phyloP scores from a whole-genome alignment of 2,888 invertebrate genomes.

The Aphidius colemani region DNA sequence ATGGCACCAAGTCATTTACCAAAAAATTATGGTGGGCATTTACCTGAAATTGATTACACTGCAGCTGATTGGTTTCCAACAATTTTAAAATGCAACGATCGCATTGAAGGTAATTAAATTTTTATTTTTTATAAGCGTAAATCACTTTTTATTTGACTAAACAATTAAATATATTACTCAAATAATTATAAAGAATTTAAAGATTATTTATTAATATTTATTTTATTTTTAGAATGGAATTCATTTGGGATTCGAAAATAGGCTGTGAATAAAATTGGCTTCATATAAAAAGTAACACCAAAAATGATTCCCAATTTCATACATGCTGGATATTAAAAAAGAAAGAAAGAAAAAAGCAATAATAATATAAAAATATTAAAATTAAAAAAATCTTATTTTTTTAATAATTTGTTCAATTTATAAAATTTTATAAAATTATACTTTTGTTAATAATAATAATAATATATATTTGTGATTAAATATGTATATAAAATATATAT shows the following conservation, averaged over 20 bases:
- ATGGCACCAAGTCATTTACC: constrained; percentile 73
- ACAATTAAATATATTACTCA: background rate
- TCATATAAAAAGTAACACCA: constrained; percentile 5
- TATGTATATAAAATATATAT: no score
- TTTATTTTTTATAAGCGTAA: background rate
- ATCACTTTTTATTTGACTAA: background rate
- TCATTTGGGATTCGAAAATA: constrained; percentile 68
- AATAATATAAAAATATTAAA: no score
- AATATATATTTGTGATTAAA: no score
- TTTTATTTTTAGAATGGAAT: constrained; percentile 65
- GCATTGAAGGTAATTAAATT: constrained; percentile 62
- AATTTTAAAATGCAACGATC: constrained; percentile 68
- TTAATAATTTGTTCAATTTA: no score
- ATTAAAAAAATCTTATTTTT: no score
- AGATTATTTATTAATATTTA: background rate
- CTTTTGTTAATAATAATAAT: no score
- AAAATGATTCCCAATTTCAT: background rate
- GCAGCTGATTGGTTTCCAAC: constrained; percentile 79
- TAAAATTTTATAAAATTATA: no score
- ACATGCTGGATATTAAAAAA: background rate
- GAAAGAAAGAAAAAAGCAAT: background rate
- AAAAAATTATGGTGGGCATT: constrained; percentile 75
- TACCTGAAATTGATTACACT: constrained; percentile 77
- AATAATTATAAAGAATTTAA: background rate
- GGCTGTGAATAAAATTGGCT: constrained; percentile 24